These are phyloP conservation scores for Clarias magur DNA, from an alignment of 2,113 vertebrate species.

Conservation along the genomic window DNA sequence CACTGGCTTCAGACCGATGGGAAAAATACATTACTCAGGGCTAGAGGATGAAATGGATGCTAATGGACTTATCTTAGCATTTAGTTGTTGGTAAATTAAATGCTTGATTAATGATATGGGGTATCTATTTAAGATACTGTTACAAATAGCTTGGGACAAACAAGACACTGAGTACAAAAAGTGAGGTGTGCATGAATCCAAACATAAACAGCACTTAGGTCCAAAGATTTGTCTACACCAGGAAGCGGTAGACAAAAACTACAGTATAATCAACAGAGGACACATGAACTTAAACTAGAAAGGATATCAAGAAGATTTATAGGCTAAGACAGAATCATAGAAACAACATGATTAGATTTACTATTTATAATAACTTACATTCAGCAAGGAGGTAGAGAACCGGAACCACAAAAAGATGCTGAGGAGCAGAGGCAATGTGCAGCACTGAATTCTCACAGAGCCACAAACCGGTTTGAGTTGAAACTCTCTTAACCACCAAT, in stretches of 20 bases:
- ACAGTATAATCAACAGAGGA: too few relatives aligned
- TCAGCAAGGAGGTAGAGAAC: neutral
- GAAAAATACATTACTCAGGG: constrained; percentile 50
- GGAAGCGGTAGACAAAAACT: neutral
- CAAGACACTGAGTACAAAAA: neutral
- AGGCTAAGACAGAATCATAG: neutral
- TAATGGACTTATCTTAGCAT: constrained; percentile 45
- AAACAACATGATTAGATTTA: neutral
- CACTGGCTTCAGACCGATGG: constrained; percentile 48
- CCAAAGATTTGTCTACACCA: neutral
- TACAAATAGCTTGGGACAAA: constrained; percentile 6
- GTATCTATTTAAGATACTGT: constrained; percentile 13
- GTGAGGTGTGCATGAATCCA: neutral
- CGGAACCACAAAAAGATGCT: neutral
- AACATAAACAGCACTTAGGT: neutral
- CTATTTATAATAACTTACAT: neutral
- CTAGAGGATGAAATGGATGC: constrained; percentile 31
- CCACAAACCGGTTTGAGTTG: too few relatives aligned
- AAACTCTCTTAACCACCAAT: neutral
- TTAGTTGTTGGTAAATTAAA: constrained; percentile 42
- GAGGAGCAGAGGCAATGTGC: too few relatives aligned
- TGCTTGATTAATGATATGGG: neutral
- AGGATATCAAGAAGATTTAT: neutral
- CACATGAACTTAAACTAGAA: neutral
- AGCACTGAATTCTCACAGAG: neutral